phyloP scores from a whole-genome alignment of 2,113 vertebrate genomes.

The Xiphias gladius region DNA sequence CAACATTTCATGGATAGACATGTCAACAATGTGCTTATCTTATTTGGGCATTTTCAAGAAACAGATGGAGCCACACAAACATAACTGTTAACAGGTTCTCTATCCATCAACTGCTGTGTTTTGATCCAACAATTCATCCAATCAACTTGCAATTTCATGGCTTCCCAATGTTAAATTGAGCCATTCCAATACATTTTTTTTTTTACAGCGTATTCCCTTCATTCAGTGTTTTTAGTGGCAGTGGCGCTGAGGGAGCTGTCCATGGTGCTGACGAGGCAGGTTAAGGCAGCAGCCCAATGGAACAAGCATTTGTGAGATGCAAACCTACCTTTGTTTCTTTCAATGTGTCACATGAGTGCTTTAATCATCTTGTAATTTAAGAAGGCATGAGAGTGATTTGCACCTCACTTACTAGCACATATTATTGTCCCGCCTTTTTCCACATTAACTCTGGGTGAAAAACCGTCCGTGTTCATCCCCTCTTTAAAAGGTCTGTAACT shows the following conservation, averaged over 20 bases:
- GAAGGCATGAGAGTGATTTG: not conserved
- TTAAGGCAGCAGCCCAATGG: fast-evolving
- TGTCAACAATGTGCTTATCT: too few species aligned
- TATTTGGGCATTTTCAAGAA: too few species aligned
- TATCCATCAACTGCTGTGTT: not conserved
- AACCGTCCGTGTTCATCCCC: not conserved
- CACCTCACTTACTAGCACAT: too few species aligned
- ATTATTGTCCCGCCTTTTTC: not conserved
- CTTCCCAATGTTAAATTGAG: not conserved
- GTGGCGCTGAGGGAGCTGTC: not conserved
- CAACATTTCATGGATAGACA: too few species aligned
- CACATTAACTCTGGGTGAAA: not conserved
- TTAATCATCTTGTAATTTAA: not conserved
- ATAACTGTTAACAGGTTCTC: too few species aligned
- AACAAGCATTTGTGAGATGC: not conserved
- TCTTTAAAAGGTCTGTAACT: not conserved
- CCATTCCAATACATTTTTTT: not conserved
- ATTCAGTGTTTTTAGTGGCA: not conserved
- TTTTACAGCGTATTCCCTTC: not conserved
- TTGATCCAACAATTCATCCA: not conserved
- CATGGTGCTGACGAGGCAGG: not conserved
- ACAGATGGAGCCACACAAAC: too few species aligned
- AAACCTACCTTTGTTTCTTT: not conserved
- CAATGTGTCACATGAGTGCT: not conserved
- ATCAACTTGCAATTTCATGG: not conserved